Conservation (phyloP, 2,888 invertebrate genomes). For the Tachina fera region DNA sequence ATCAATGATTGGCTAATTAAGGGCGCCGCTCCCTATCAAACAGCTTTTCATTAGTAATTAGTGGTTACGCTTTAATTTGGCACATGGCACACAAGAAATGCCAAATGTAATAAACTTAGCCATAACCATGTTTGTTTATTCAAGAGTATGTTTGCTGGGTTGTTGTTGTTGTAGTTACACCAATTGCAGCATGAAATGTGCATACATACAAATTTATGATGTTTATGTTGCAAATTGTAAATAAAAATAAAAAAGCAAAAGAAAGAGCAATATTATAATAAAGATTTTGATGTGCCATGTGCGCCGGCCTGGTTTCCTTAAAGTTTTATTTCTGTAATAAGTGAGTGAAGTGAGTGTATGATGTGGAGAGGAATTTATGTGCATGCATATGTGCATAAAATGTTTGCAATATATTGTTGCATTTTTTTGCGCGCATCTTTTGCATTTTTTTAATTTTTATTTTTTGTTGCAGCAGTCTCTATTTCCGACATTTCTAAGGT, state of each 20-base stretch:
- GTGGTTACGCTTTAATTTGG: no score
- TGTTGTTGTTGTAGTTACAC: background rate
- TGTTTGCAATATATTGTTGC: constrained; percentile 36
- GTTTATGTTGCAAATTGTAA: background rate
- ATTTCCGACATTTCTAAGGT: constrained; percentile 72
- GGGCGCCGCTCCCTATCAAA: no score
- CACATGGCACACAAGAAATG: no score
- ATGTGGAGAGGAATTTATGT: constrained; percentile 16
- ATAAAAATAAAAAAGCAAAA: background rate
- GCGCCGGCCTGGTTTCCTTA: constrained; percentile 41
- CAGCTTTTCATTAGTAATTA: no score
- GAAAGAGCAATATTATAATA: constrained; percentile 14
- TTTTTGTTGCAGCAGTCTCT: constrained; percentile 53
- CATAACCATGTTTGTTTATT: no score
- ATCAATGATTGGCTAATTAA: no score
- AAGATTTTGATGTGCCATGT: constrained; percentile 61
- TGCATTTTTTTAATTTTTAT: no score
- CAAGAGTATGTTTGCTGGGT: constrained; percentile 9
- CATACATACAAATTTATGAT: background rate
- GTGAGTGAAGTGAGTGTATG: background rate
- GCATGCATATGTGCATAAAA: background rate
- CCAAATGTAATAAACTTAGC: no score
- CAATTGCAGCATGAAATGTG: constrained; percentile 26
- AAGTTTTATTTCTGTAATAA: constrained; percentile 18
- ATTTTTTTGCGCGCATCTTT: constrained; percentile 53